Conservation (phyloP, 2,888 invertebrate species). For the Orthonevra nobilis region DNA sequence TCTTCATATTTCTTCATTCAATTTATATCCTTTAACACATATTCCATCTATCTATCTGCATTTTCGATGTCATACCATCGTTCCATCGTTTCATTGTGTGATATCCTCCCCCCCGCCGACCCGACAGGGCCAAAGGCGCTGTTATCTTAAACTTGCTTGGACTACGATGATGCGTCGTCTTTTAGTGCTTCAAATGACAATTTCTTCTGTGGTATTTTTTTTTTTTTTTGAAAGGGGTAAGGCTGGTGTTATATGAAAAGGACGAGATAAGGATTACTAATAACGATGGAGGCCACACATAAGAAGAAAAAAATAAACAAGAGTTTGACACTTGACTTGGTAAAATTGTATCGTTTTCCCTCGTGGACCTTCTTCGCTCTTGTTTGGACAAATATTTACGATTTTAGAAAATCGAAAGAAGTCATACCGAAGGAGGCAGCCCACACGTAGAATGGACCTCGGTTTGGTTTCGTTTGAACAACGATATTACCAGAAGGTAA, state of each 20-base stretch:
- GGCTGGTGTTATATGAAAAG: slow-evolving; percentile 43
- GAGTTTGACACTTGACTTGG: slow-evolving; percentile 30
- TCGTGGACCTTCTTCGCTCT: not conserved
- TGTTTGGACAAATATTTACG: slow-evolving; percentile 45
- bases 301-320: slow-evolving; percentile 11
- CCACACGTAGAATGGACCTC: not conserved
- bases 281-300: slow-evolving; percentile 53
- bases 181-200: slow-evolving; percentile 42
- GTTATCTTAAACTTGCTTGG: slow-evolving; percentile 44
- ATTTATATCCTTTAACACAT: slow-evolving; percentile 67
- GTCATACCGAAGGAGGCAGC: not conserved
- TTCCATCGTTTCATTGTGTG: too few species aligned
- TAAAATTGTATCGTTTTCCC: slow-evolving; percentile 40
- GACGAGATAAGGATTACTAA: slow-evolving; percentile 61
- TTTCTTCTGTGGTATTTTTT: too few species aligned
- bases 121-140: slow-evolving; percentile 5
- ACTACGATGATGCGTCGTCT: slow-evolving; percentile 40
- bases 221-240: slow-evolving; percentile 36
- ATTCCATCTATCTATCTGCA: slow-evolving; percentile 65
- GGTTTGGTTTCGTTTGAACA: slow-evolving; percentile 7
- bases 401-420: slow-evolving; percentile 25
- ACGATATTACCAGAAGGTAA: slow-evolving; percentile 37
- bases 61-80: slow-evolving; percentile 44
- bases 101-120: slow-evolving; percentile 11
- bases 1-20: slow-evolving; percentile 59